These are phyloP conservation scores for Steatocranus sp. DNA, from an alignment of 2,797 vertebrate genomes.

Conservation along the genomic window DNA sequence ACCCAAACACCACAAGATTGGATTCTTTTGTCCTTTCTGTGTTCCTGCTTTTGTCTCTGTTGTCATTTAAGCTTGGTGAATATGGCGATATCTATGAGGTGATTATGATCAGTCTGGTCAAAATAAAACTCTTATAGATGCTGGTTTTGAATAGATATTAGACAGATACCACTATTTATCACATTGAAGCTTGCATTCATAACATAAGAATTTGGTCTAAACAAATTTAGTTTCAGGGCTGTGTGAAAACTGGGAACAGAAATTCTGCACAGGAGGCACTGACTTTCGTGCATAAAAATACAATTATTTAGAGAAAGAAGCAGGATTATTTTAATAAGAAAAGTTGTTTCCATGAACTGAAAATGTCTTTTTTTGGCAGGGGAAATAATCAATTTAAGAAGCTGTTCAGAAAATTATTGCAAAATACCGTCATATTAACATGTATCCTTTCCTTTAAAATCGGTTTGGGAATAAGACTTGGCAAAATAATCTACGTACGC, in stretches of 20 bases:
- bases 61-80: neutral
- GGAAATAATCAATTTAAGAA: neutral
- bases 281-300: neutral
- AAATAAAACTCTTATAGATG: neutral
- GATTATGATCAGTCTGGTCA: neutral
- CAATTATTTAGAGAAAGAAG: neutral
- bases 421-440: neutral
- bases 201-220: neutral
- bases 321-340: neutral
- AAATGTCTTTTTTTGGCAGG: neutral
- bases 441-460: neutral
- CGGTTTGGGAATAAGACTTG: neutral
- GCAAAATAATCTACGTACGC: neutral
- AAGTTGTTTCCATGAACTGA: neutral
- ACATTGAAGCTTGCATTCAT: neutral
- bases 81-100: neutral
- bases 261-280: neutral
- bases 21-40: constrained; percentile 40
- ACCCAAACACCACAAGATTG: constrained; percentile 43
- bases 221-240: neutral
- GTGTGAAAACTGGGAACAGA: neutral
- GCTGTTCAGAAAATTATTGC: neutral
- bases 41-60: constrained; percentile 18
- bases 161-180: neutral
- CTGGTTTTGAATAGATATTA: neutral